Conservation (phyloP, 2,888 invertebrate species). For the Macrophya alboannulata region DNA sequence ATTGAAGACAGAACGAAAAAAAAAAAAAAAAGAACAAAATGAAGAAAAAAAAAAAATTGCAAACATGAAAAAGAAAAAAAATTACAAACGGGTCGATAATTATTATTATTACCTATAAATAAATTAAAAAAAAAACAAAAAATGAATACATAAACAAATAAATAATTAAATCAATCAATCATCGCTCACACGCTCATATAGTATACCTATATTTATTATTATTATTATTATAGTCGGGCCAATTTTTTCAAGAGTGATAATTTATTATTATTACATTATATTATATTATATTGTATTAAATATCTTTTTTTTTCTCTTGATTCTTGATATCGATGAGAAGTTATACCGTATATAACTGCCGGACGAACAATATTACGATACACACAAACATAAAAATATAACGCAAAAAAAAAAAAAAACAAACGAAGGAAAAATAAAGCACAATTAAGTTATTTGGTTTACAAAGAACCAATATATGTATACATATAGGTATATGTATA, state of each 20-base stretch:
- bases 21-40: no score
- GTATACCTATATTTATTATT: background rate
- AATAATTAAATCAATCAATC: slow-evolving; percentile 3
- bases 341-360: slow-evolving; percentile 11
- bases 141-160: background rate
- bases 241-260: slow-evolving; percentile 5
- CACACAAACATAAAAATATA: slow-evolving; percentile 1
- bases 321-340: background rate
- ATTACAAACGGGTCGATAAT: background rate
- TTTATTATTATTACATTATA: slow-evolving; percentile 3
- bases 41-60: no score
- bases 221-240: background rate
- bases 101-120: background rate
- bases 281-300: background rate
- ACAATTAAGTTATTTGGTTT: slow-evolving; percentile 4
- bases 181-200: slow-evolving; percentile 6
- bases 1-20: background rate
- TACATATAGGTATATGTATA: background rate
- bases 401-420: background rate
- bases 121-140: no score
- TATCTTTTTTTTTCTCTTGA: background rate
- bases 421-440: background rate
- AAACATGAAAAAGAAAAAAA: no score
- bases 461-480: background rate
- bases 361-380: background rate